These are phyloP conservation scores for Hemicentrotus pulcherrimus DNA, from an alignment of 35 echinoderm and acorn worm genomes.

Conservation along the genomic window DNA sequence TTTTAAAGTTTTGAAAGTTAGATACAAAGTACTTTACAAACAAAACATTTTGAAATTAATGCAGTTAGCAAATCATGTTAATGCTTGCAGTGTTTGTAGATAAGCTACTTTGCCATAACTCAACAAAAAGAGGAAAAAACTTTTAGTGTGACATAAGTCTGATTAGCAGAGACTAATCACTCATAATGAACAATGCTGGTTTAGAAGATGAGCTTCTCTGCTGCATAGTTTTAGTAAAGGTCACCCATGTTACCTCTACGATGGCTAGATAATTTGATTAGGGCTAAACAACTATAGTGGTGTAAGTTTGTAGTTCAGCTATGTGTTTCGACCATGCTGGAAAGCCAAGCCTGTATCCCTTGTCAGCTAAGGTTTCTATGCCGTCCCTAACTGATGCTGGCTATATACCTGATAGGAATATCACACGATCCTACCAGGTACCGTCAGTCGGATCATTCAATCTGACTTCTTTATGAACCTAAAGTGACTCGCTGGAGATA, in stretches of 20 bases:
- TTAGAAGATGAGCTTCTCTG: background rate
- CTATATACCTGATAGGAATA: background rate
- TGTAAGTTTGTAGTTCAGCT: slow-evolving; percentile 32
- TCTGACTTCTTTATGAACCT: no score
- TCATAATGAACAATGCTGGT: background rate
- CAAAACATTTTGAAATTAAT: no score
- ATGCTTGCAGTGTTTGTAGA: no score
- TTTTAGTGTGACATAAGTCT: background rate
- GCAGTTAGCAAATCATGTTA: no score
- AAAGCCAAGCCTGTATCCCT: background rate
- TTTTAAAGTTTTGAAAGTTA: no score
- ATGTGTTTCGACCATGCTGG: background rate
- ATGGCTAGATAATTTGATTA: slow-evolving; percentile 25
- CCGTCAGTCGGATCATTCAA: no score
- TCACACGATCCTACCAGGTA: background rate
- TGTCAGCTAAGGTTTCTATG: background rate
- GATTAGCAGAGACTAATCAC: background rate
- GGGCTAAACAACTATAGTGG: slow-evolving; percentile 20
- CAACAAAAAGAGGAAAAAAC: no score
- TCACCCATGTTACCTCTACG: slow-evolving; percentile 12
- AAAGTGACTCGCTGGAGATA: no score
- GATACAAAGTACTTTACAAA: no score
- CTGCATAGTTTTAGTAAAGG: slow-evolving; percentile 27
- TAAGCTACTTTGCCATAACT: no score
- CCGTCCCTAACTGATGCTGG: background rate